Conservation (phyloP, 1,140 invertebrate genomes). For the Chelonus insularis region DNA sequence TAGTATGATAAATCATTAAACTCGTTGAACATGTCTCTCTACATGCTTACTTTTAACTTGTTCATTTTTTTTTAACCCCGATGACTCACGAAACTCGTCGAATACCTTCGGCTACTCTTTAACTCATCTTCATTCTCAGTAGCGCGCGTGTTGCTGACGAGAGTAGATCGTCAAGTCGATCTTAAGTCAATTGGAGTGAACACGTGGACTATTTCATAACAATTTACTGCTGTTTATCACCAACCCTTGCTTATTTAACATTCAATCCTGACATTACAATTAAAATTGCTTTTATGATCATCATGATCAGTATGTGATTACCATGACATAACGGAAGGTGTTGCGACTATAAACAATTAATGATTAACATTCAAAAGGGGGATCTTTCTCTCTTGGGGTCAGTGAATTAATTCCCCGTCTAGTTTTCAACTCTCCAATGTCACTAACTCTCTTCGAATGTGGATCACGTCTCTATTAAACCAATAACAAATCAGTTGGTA, state of each 20-base stretch:
- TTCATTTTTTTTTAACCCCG: slow-evolving; percentile 18
- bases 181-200: background rate
- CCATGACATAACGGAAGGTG: slow-evolving; percentile 6
- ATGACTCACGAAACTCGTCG: slow-evolving; percentile 23
- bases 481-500: too few species aligned
- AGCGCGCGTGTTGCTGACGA: slow-evolving; percentile 3
- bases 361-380: slow-evolving; percentile 14
- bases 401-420: slow-evolving; percentile 7
- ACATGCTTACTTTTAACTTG: slow-evolving; percentile 8
- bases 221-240: too few species aligned
- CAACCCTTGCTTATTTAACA: too few species aligned
- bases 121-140: slow-evolving; percentile 9
- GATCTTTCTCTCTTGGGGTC: slow-evolving; percentile 16
- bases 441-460: background rate
- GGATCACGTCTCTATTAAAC: background rate
- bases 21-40: slow-evolving; percentile 12
- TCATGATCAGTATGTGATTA: too few species aligned
- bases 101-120: slow-evolving; percentile 11
- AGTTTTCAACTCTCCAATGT: background rate
- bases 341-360: slow-evolving; percentile 20
- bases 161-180: background rate
- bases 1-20: background rate
- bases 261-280: too few species aligned
- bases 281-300: too few species aligned
- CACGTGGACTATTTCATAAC: background rate